These are phyloP conservation scores for Loris lydekkerianus DNA, from an alignment of 2,797 vertebrate genomes.

Conservation along the genomic window DNA sequence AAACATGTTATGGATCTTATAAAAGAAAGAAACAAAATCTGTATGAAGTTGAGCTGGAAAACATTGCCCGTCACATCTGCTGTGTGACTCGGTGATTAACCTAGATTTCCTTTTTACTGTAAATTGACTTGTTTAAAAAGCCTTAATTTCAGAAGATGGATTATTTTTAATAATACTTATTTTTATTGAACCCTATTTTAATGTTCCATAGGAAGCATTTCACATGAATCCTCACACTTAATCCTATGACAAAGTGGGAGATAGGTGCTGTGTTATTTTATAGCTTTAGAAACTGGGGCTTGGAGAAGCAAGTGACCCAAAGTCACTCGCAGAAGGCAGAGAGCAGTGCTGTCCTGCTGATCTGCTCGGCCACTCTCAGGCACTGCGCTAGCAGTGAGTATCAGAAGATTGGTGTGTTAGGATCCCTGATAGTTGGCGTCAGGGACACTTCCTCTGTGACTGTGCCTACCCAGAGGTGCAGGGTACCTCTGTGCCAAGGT, in stretches of 20 bases:
- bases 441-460: neutral
- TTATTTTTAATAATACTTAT: neutral
- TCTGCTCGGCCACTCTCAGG: neutral
- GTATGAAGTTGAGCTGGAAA: neutral
- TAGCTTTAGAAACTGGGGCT: neutral
- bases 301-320: neutral
- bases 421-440: neutral
- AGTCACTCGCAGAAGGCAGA: neutral
- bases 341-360: neutral
- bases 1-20: neutral
- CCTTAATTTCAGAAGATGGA: neutral
- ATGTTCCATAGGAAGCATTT: neutral
- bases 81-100: neutral
- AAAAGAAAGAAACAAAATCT: neutral
- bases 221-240: neutral
- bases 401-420: neutral
- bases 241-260: neutral
- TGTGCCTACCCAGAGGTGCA: neutral
- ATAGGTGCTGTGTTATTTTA: neutral
- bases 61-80: neutral
- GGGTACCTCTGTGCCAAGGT: rapidly evolving
- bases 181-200: neutral
- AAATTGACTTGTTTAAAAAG: neutral
- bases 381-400: neutral
- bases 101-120: neutral